Percentiles rank a stretch among this genome's conserved stretches.
Evolutionary conservation across 2,888 invertebrate species (phyloP).

Genomic region (Trissolcus japonicus): DNA sequence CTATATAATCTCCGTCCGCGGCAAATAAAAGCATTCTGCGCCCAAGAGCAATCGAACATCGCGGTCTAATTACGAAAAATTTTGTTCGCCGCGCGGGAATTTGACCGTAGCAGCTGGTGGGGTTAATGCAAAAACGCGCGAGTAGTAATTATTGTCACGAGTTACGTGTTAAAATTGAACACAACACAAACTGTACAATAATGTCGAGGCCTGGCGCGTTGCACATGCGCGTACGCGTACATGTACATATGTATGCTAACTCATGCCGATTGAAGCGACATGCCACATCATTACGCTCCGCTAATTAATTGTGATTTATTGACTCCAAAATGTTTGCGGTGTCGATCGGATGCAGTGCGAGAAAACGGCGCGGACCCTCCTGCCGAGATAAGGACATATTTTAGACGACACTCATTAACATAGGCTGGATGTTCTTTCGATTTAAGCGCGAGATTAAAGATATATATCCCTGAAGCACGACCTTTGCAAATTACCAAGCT

Average conservation of each 20-base stretch:
- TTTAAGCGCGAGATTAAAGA: constrained; percentile 56
- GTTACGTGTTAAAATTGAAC: constrained; percentile 51
- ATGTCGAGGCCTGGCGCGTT: constrained; percentile 40
- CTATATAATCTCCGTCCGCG: too few relatives aligned
- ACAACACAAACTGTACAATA: constrained; percentile 42
- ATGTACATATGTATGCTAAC: constrained; percentile 54
- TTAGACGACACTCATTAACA: constrained; percentile 60
- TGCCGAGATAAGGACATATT: constrained; percentile 59
- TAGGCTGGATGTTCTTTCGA: constrained; percentile 57
- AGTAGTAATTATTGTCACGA: constrained; percentile 55
- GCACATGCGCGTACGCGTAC: constrained; percentile 51
- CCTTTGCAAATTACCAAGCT: constrained; percentile 44
- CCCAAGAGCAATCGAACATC: constrained; percentile 5
- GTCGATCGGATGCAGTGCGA: constrained; percentile 61
- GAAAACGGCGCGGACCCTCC: constrained; percentile 59
- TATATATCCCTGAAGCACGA: constrained; percentile 51
- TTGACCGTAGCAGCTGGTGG: constrained; percentile 17
- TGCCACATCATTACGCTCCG: constrained; percentile 75
- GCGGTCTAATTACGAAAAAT: constrained; percentile 16
- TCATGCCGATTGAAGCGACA: constrained; percentile 74
- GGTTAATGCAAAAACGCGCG: constrained; percentile 24
- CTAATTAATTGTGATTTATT: constrained; percentile 77
- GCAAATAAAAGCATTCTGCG: too few relatives aligned
- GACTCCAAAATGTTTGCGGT: constrained; percentile 66
- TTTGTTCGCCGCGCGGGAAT: background rate